These are phyloP conservation scores for Ephydatia muelleri DNA, from an alignment of 37 sponge, comb jelly and placozoan species.

Conservation along the genomic window DNA sequence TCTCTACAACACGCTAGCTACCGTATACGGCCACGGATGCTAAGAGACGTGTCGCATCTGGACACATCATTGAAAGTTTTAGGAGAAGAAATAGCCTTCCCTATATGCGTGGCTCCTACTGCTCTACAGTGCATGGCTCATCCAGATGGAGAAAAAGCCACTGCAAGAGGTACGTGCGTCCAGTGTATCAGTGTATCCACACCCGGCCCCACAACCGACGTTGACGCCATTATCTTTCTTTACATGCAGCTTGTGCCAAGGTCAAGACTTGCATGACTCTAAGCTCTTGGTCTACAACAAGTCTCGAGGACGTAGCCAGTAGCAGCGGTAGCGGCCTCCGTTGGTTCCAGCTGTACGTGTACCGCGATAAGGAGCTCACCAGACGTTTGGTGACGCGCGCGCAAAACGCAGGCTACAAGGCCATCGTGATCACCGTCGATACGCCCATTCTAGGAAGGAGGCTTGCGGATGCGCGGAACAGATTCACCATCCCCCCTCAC, in stretches of 20 bases:
- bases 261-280: slow-evolving; percentile 75
- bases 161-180: slow-evolving; percentile 64
- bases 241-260: slow-evolving; percentile 39
- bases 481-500: slow-evolving; percentile 72
- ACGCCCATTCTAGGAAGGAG: slow-evolving; percentile 68
- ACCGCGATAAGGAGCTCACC: slow-evolving; percentile 55
- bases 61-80: slow-evolving; percentile 41
- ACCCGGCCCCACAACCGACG: neutral
- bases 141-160: slow-evolving; percentile 83
- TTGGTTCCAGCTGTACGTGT: slow-evolving; percentile 92
- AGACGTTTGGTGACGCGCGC: slow-evolving; percentile 58
- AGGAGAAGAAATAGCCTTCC: slow-evolving; percentile 72
- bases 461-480: slow-evolving; percentile 43
- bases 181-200: neutral
- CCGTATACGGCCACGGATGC: slow-evolving; percentile 70
- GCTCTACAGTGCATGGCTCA: slow-evolving; percentile 93
- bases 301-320: slow-evolving; percentile 78
- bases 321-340: slow-evolving; percentile 44
- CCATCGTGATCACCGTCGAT: slow-evolving; percentile 83
- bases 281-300: slow-evolving; percentile 74
- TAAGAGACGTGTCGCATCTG: slow-evolving; percentile 70
- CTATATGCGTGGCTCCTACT: slow-evolving; percentile 87
- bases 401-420: slow-evolving; percentile 79
- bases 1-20: slow-evolving; percentile 43
- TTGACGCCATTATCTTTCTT: neutral